A percentile compares a stretch with the other conserved stretches of the same genome.
Conservation (phyloP, 2,797 vertebrate genomes). For the Caiman crocodilus region DNA sequence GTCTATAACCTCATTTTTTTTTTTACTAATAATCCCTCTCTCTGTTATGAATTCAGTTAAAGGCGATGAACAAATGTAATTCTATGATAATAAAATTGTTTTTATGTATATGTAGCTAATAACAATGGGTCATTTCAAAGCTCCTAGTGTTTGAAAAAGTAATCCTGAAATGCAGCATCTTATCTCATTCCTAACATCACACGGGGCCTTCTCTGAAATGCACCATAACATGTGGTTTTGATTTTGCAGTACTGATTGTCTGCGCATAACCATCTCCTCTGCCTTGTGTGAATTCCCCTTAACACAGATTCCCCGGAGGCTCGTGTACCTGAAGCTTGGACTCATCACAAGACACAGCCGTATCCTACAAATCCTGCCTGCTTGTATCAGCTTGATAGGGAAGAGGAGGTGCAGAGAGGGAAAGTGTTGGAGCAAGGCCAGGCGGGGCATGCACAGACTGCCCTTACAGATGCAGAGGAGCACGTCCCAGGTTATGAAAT, state of each 20-base stretch:
- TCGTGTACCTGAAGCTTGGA: not conserved
- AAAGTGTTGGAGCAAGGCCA: not conserved
- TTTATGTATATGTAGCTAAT: slow-evolving; percentile 48
- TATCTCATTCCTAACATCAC: not conserved
- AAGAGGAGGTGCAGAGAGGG: not conserved
- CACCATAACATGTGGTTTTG: not conserved
- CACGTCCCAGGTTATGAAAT: slow-evolving; percentile 50
- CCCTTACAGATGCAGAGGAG: slow-evolving; percentile 26
- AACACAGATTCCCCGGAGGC: not conserved
- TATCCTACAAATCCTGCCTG: not conserved
- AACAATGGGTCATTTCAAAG: slow-evolving; percentile 56
- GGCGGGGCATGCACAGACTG: not conserved
- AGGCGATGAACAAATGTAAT: slow-evolving; percentile 31
- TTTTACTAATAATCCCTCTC: not conserved
- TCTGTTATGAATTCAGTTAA: not conserved
- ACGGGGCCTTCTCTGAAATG: not conserved
- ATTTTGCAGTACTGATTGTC: slow-evolving; percentile 31
- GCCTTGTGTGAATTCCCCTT: not conserved
- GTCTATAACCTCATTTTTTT: not conserved
- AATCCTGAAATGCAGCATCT: slow-evolving; percentile 45
- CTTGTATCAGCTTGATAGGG: not conserved
- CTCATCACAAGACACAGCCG: not conserved
- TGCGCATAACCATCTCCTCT: not conserved
- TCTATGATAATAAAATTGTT: slow-evolving; percentile 43
- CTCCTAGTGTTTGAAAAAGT: slow-evolving; percentile 53